Evolutionary conservation across 1,140 invertebrate genomes (phyloP).

Genomic region (Habropoda laboriosa): DNA sequence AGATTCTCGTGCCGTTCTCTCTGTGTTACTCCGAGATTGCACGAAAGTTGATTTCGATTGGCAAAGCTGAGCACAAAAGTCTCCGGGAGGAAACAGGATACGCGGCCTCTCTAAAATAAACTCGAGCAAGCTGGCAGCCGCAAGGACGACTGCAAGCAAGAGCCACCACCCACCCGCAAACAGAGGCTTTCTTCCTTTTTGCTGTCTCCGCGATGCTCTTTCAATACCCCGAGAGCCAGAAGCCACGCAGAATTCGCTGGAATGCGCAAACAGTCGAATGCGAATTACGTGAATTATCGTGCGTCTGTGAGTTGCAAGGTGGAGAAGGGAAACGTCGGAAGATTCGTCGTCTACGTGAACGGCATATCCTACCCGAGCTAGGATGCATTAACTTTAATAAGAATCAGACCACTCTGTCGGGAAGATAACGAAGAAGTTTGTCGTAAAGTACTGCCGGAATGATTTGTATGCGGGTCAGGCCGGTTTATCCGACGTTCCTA

Average conservation of each 20-base stretch:
- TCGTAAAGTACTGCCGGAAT: neutral
- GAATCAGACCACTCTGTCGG: too few relatives aligned
- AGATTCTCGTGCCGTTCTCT: too few relatives aligned
- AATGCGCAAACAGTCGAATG: neutral
- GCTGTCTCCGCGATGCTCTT: neutral
- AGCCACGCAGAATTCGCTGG: neutral
- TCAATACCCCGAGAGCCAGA: too few relatives aligned
- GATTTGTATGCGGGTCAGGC: neutral
- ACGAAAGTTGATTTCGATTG: constrained; percentile 49
- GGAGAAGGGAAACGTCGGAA: neutral
- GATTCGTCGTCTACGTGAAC: neutral
- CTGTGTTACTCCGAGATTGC: constrained; percentile 15
- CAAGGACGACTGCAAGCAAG: constrained; percentile 39
- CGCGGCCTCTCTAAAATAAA: constrained; percentile 33
- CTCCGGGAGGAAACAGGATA: constrained; percentile 5
- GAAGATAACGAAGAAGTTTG: neutral
- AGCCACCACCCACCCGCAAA: constrained; percentile 16
- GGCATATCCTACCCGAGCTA: neutral
- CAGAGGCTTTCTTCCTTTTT: constrained; percentile 11
- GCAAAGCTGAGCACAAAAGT: constrained; percentile 40
- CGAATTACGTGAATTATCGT: constrained; percentile 1
- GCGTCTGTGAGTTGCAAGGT: neutral
- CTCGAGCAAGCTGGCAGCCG: constrained; percentile 4
- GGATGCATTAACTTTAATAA: neutral
- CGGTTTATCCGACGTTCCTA: neutral